phyloP scores from a whole-genome alignment of 1,140 invertebrate genomes.

The Hycleus phaleratus region DNA sequence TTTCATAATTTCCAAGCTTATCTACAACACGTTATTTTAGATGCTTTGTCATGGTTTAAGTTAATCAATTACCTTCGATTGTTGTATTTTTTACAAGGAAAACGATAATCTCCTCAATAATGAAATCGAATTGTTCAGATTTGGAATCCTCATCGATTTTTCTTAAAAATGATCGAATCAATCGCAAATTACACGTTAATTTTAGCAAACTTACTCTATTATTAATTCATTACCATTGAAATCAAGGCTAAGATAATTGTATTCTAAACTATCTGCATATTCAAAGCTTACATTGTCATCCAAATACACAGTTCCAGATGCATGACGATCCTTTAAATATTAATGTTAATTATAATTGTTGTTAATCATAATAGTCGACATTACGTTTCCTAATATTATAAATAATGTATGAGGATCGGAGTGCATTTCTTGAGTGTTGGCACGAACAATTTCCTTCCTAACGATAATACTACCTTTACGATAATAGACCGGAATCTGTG shows the following conservation, averaged over 20 bases:
- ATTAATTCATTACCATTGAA: background rate
- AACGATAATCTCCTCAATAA: too few relatives aligned
- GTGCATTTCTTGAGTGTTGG: constrained; percentile 73
- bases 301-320: background rate
- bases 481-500: background rate
- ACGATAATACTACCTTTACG: background rate
- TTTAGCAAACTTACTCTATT: background rate
- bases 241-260: background rate
- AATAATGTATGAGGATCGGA: background rate
- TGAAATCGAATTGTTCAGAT: too few relatives aligned
- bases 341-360: too few relatives aligned
- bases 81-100: too few relatives aligned
- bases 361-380: too few relatives aligned
- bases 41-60: too few relatives aligned
- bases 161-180: too few relatives aligned
- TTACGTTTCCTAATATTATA: background rate
- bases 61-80: too few relatives aligned
- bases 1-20: too few relatives aligned
- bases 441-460: constrained; percentile 61
- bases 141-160: too few relatives aligned
- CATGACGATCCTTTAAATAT: background rate
- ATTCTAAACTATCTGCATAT: background rate
- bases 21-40: too few relatives aligned
- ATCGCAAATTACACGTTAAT: too few relatives aligned
- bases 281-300: background rate